Evolutionary conservation across 2,888 invertebrate species (phyloP), one percentile per base, ranked within the genome.

Genomic region (Eristalis pertinax): DNA sequence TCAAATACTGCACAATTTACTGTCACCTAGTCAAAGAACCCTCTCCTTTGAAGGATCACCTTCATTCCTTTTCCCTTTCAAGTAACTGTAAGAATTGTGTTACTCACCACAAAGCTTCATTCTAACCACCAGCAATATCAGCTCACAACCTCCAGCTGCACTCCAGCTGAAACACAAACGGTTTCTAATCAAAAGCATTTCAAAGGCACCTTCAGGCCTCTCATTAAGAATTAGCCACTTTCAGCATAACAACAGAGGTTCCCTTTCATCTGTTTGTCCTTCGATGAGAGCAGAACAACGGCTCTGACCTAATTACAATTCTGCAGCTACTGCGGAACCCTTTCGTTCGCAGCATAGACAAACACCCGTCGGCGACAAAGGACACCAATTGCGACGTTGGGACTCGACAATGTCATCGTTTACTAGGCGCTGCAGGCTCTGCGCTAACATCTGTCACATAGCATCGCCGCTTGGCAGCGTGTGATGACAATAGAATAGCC

Each of bases 291-390:
- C 29, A 64, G 60, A 32, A 10, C 22, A 50, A 26, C 24, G 26
- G n/a, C 67, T 58, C 68, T 85, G 85, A 85, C 85, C 85, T 74
- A 77, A 81, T 85, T 77, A 76, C 70, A 77, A 72, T 73, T 67
- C 43, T n/a, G 15, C 67, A 67, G 68, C 35, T 50, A 64, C 43
- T 65, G 50, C 26, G 70, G 60, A 19, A 64, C n/a, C 5, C 64
- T n/a, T 64, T 43, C 50, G 58, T 24, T 58, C 24, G 58, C 22
- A 24, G 58, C 58, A 11, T 3, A 24, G 58, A 24, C 22, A 24
- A 58, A 24, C 58, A 58, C 58, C 58, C 58, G 10, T 13, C 58
- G 22, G 7, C 24, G 58, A 24, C 22, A 58, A 24, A 24, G 58
- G 43, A 15, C 43, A n/a, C 43, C n/a, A 43, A n/a, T 43, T 43